Evolutionary conservation across 1,140 invertebrate species (phyloP), one percentile per base, ranked within the genome.

Genomic region (Diachasmimorpha longicaudata): DNA sequence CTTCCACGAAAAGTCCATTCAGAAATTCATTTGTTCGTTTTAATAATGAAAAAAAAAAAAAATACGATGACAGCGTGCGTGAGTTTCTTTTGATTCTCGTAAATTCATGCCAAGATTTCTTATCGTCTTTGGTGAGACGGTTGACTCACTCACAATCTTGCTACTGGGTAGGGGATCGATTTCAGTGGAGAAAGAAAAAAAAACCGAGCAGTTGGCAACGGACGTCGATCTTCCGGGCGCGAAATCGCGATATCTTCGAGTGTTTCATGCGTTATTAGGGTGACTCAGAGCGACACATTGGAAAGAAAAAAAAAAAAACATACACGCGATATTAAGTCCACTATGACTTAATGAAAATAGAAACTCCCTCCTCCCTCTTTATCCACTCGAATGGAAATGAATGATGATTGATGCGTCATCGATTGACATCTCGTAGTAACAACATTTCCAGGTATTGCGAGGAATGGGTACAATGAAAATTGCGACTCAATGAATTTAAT

Each of bases 221-320:
- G 58, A 63, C 58, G 58, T 63, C 58, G 58, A 63, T 63, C 58
- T 63, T 63, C 58, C 58, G 58, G 58, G 14, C 58, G 23, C 25
- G 23, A 63, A 25, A 63, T 63, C 19, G 58, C 19, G 58, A 63
- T 63, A 63, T 23, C 58, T 25, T 63, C 58, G 58, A 31, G 21
- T 25, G 19, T 63, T 63, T 14, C 58, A 63, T 63, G 10, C 58
- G 11, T 25, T 63, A 63, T 63, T 63, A 14, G 23, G 8, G 23
- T 63, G 58, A 63, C 16, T 63, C 58, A 52, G 14, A 52, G 48
- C 48, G 48, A 52, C 14, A 52, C 48, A n/a, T n/a, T 11, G 44
- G 9, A 52, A 52, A 19, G 44, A n/a, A 52, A 52, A 19, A 52
- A 52, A 52, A 19, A 52, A n/a, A 63, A 13, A 6, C 2, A 63